Percentiles rank a stretch among this genome's conserved stretches.
Conservation (phyloP, 1,140 invertebrate species). For the Trichonephila inaurata region DNA sequence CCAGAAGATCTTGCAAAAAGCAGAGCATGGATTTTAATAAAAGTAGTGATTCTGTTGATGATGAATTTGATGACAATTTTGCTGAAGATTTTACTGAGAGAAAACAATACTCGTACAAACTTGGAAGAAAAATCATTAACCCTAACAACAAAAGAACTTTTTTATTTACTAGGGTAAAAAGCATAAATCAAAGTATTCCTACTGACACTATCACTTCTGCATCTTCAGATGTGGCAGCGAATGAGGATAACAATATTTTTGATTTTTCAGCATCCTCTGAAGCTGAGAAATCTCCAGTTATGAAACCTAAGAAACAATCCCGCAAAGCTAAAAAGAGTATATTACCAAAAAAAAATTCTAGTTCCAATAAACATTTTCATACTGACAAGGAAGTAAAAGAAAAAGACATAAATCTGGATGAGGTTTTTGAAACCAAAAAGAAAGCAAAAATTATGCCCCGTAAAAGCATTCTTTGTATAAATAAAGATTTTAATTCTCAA, state of each 20-base stretch:
- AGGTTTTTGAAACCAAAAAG: not conserved
- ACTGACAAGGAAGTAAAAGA: not conserved
- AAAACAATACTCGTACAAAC: not conserved
- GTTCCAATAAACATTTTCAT: not conserved
- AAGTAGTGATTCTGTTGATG: not conserved
- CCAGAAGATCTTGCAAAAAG: not conserved
- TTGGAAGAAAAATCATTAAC: not conserved
- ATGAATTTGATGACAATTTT: not conserved
- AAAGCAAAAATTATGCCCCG: not conserved
- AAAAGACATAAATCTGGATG: not conserved
- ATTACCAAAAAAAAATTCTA: not conserved
- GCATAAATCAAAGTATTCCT: not conserved
- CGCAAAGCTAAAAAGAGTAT: not conserved
- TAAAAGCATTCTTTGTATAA: not conserved
- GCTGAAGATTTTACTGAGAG: not conserved
- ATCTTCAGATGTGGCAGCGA: not conserved
- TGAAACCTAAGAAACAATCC: not conserved
- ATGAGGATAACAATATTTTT: not conserved
- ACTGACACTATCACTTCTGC: not conserved
- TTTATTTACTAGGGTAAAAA: not conserved
- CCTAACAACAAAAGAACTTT: not conserved
- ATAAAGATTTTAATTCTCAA: not conserved
- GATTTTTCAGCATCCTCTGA: not conserved
- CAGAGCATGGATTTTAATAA: not conserved
- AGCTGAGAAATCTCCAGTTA: constrained; percentile 1